Evolutionary conservation across 2,888 invertebrate genomes (phyloP).

Genomic region (Acrobasis repandana): DNA sequence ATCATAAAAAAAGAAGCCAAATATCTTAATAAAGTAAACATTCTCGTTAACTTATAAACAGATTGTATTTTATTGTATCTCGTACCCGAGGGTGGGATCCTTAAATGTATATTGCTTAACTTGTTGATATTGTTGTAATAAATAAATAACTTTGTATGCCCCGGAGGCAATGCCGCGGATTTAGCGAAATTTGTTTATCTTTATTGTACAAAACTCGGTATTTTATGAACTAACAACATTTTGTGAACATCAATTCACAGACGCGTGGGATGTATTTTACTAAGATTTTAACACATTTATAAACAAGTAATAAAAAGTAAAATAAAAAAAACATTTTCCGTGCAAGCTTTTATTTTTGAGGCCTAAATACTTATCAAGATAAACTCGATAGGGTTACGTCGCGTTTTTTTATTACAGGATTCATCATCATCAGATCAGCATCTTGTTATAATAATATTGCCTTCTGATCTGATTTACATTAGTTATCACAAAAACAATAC

Average conservation of each 20-base stretch:
- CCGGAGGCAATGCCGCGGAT: constrained; percentile 5
- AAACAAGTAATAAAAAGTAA: too few relatives aligned
- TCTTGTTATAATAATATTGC: too few relatives aligned
- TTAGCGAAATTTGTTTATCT: constrained; percentile 16
- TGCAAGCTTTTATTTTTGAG: too few relatives aligned
- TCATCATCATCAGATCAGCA: too few relatives aligned
- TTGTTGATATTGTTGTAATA: constrained; percentile 15
- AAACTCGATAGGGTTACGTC: too few relatives aligned
- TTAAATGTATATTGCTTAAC: constrained; percentile 10
- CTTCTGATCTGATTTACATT: too few relatives aligned
- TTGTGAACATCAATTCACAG: not conserved
- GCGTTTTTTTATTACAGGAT: too few relatives aligned
- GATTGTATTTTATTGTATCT: not conserved
- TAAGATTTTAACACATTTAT: too few relatives aligned
- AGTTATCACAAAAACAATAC: too few relatives aligned
- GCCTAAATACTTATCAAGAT: too few relatives aligned
- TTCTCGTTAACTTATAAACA: not conserved
- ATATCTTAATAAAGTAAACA: constrained; percentile 6
- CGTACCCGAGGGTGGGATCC: not conserved
- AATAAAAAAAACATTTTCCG: too few relatives aligned
- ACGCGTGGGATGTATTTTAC: too few relatives aligned
- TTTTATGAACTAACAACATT: not conserved
- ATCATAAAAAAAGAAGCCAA: not conserved
- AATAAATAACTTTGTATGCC: constrained; percentile 10
- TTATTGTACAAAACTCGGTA: not conserved